Evolutionary conservation across 2,888 invertebrate genomes (phyloP).

Genomic region (Agrochola macilenta): DNA sequence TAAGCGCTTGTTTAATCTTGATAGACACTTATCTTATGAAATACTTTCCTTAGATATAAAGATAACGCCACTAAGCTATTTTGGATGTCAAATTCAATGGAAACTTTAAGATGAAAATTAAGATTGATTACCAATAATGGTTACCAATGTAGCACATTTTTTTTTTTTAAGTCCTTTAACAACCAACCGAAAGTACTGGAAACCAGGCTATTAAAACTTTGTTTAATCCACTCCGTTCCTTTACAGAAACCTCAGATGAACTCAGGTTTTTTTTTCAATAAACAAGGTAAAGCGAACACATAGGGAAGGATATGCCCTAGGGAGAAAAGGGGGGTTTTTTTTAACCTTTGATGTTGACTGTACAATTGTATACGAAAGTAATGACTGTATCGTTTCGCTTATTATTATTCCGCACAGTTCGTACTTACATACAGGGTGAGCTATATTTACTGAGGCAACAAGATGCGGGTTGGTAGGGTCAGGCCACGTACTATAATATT

Average conservation of each 20-base stretch:
- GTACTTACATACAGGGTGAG: neutral
- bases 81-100: neutral
- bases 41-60: neutral
- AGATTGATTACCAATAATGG: constrained; percentile 7
- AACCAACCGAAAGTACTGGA: neutral
- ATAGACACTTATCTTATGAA: neutral
- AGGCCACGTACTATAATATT: constrained; percentile 47
- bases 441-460: constrained; percentile 10
- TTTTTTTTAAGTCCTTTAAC: neutral
- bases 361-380: neutral
- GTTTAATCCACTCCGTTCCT: neutral
- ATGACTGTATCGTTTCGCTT: neutral
- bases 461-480: constrained; percentile 24
- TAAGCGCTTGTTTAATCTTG: constrained; percentile 18
- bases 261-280: neutral
- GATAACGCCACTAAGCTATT: neutral
- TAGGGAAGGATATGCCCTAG: no score
- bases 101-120: no score
- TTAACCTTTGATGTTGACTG: neutral
- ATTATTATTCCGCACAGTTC: constrained; percentile 37
- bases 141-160: constrained; percentile 1
- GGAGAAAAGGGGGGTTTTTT: neutral
- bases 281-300: neutral
- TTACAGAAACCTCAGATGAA: neutral
- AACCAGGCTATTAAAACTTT: neutral